Base-by-base conservation (phyloP, 2,888 invertebrate genomes). In the Resseliella maxima region DNA sequence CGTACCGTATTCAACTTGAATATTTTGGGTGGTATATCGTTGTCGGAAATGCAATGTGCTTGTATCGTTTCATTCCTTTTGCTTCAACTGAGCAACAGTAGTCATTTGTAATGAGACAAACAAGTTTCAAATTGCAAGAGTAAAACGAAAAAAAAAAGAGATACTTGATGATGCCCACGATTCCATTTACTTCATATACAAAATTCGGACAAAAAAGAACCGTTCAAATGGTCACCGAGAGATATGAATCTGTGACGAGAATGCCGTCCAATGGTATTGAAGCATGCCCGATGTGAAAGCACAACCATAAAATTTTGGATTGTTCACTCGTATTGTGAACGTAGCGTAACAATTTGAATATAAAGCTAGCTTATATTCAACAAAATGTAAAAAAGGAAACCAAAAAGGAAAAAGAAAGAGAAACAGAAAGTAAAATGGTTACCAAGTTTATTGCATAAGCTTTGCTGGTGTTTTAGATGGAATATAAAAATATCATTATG, bases 361-460 rank as follows among this genome's bases (percentile, higher is more conserved):
- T n/a, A n/a, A n/a, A n/a, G n/a, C n/a, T n/a, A n/a, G n/a, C n/a
- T n/a, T n/a, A n/a, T n/a, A n/a, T n/a, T n/a, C n/a, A n/a, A n/a
- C n/a, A n/a, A n/a, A n/a, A 50, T 50, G 12, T 31, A 27, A 54
- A 54, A 12, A 54, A 64, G 18, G 50, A 8, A 12, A 18, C 50
- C 21, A n/a, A n/a, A n/a, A n/a, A n/a, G n/a, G 50, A 18, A 50
- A 6, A 31, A 31, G 3, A 64, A 27, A 64, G 27, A 3, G 27
- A 27, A 24, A 27, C 27, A 31, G 12, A 31, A 27, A 31, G 15
- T 6, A 64, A 64, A 64, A 24, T 24, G 27, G 27, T 64, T 8
- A 6, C 10, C 36, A 36, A 38, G 83, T 83, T 83, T 83, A 83
- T 83, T 83, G 83, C 38, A 83, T 83, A 83, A 83, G 83, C 83